phyloP scores from a whole-genome alignment of 2,888 invertebrate species.

The Dryococelus australis region DNA sequence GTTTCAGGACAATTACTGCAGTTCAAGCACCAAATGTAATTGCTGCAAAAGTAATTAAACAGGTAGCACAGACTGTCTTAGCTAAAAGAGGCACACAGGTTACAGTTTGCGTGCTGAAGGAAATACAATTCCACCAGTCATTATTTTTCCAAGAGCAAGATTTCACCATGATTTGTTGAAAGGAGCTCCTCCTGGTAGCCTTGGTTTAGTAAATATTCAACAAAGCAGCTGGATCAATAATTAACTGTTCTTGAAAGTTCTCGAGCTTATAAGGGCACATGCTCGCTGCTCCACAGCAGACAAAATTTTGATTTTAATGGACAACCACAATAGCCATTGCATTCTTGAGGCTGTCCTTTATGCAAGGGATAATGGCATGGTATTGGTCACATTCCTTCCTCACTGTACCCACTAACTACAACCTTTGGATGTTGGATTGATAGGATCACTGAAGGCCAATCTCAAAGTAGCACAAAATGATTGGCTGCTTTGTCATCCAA shows the following conservation, averaged over 20 bases:
- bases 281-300: background rate
- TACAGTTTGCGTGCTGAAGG: background rate
- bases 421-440: constrained; percentile 29
- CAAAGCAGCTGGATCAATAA: constrained; percentile 3
- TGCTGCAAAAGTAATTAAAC: constrained; percentile 13
- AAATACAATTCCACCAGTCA: background rate
- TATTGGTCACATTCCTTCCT: constrained; percentile 27
- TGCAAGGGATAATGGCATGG: constrained; percentile 24
- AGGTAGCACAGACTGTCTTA: constrained; percentile 19
- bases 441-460: constrained; percentile 24
- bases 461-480: background rate
- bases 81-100: background rate
- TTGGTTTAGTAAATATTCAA: background rate
- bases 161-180: background rate
- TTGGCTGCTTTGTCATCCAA: constrained; percentile 24
- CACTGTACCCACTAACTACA: constrained; percentile 37
- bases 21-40: constrained; percentile 18
- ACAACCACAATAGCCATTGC: constrained; percentile 34
- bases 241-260: background rate
- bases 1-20: background rate
- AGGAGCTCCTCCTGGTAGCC: constrained; percentile 23
- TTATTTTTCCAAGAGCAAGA: constrained; percentile 12
- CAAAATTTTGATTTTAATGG: constrained; percentile 24
- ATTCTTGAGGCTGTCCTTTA: constrained; percentile 19
- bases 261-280: background rate